These are phyloP conservation scores for Hydrochoerus hydrochaeris DNA, from an alignment of 2,113 vertebrate species.

Conservation along the genomic window DNA sequence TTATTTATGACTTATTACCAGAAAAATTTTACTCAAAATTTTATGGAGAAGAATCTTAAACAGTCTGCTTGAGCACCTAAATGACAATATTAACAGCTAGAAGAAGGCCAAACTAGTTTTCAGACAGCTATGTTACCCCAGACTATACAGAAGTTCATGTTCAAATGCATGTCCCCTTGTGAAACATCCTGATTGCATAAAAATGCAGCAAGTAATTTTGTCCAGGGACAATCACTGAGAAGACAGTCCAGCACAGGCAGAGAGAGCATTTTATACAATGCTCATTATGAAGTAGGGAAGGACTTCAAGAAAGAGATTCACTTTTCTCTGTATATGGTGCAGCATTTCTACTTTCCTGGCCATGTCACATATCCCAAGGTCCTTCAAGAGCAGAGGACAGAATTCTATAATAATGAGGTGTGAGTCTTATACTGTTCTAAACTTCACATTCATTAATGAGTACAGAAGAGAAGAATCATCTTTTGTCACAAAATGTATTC, in stretches of 20 bases:
- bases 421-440: neutral
- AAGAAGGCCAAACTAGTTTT: neutral
- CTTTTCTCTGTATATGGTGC: neutral
- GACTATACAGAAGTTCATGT: neutral
- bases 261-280: neutral
- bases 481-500: neutral
- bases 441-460: neutral
- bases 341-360: neutral
- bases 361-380: neutral
- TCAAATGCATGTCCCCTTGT: neutral
- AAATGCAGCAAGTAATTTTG: neutral
- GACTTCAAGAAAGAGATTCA: neutral
- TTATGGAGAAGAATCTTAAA: neutral
- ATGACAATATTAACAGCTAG: neutral
- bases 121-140: neutral
- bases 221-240: neutral
- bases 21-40: neutral
- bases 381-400: neutral
- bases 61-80: neutral
- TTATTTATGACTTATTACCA: neutral
- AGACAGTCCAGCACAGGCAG: neutral
- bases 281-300: neutral
- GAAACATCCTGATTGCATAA: neutral
- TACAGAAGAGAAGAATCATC: neutral
- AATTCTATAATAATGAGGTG: neutral